Base-by-base conservation (phyloP, 1,140 invertebrate species). In the Cyclina sinensis region DNA sequence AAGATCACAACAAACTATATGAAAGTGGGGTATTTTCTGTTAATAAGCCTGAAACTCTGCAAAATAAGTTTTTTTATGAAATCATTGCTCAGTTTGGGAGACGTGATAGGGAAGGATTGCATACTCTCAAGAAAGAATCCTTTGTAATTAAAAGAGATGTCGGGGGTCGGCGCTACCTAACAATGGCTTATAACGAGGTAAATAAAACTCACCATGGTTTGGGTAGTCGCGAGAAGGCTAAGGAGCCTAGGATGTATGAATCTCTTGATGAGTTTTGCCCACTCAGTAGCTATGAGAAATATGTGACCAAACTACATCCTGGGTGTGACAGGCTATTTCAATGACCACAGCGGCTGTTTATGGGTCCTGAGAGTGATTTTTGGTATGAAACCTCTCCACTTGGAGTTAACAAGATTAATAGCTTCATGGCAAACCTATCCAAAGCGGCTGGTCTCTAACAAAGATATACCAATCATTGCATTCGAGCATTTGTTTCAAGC, bases 81-180 rank as follows among this genome's bases (percentile, higher is more conserved):
- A 86, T 78, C 30, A 43, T 78, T 21, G 21, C 18, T 43, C 70
- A 76, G 18, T 74, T 86, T 76, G 54, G 27, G 14, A n/a, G 68
- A 0, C n/a, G 46, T 3, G 46, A 12, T 12, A 54, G 73, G 54
- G 78, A 73, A 88, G 57, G 27, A 7, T 32, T 84, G 12, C 35
- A 46, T 9, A 11, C 5, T 14, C 43, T 62, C 14, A 82, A 37
- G 27, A 82, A 46, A 65, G 14, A 48, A 0, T 82, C 62, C 3
- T 82, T 82, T 27, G 14, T 0, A n/a, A 32, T 65, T 11, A 39
- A 68, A 32, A 30, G 21, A 68, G 80, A 82, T 68, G 27, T 14
- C n/a, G 48, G 62, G 11, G 80, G 57, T 14, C 2, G 39, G 7
- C n/a, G 43, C 2, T 82, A 46, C 68, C 7, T 68, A 18, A 46